Conservation (phyloP, 2,797 vertebrate species). For the Calcarius lapponicus region DNA sequence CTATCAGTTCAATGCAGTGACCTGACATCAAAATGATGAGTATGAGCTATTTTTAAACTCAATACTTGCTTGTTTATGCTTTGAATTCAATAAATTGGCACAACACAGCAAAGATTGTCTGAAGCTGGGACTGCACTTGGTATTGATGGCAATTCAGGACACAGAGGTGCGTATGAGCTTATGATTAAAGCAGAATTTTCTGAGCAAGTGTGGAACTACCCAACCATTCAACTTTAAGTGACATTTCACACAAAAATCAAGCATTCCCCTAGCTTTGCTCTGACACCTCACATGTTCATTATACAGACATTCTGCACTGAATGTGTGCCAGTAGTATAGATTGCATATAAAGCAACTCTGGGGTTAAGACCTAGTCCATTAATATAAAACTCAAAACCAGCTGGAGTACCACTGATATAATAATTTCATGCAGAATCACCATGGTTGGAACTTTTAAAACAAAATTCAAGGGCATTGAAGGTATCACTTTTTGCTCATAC, state of each 20-base stretch:
- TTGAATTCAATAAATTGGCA: not conserved
- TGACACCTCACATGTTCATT: not conserved
- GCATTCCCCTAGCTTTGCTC: not conserved
- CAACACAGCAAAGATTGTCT: not conserved
- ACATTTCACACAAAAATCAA: not conserved
- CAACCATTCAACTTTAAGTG: not conserved
- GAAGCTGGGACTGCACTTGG: not conserved
- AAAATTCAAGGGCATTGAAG: not conserved
- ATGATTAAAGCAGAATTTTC: constrained; percentile 7
- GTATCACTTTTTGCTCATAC: not conserved
- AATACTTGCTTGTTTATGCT: not conserved
- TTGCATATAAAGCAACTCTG: not conserved
- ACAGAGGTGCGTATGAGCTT: not conserved
- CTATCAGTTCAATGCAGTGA: not conserved
- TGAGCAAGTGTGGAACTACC: not conserved
- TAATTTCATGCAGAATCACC: not conserved
- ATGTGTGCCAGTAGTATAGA: not conserved
- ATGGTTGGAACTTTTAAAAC: not conserved
- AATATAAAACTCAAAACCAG: not conserved
- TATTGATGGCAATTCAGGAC: not conserved
- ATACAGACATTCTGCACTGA: not conserved
- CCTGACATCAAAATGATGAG: not conserved
- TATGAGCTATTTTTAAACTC: not conserved
- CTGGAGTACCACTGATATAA: not conserved
- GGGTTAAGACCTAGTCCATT: not conserved